Evolutionary conservation across 2,113 vertebrate genomes (phyloP).

Genomic region (Morphnarchus princeps): DNA sequence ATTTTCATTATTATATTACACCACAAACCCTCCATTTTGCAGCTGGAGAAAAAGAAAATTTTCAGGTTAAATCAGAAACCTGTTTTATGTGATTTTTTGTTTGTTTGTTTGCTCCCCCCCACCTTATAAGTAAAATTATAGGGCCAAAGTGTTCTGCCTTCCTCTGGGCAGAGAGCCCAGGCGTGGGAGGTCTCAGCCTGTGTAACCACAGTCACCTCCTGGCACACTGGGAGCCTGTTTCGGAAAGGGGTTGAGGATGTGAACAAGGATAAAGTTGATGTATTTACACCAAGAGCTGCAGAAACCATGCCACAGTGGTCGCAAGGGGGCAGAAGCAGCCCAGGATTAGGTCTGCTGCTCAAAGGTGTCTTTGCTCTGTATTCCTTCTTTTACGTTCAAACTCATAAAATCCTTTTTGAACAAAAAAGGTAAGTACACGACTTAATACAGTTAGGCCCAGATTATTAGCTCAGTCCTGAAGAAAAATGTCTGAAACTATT

Average conservation of each 20-base stretch:
- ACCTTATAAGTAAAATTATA: neutral
- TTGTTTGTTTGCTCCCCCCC: fast-evolving
- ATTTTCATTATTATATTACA: neutral
- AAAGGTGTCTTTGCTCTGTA: fast-evolving
- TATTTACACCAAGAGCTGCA: neutral
- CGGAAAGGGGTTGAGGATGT: neutral
- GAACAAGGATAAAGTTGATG: neutral
- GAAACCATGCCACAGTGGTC: neutral
- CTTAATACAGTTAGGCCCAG: neutral
- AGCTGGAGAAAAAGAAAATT: neutral
- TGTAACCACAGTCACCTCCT: neutral
- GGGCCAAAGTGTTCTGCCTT: neutral
- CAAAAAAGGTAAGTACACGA: neutral
- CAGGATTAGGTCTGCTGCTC: neutral
- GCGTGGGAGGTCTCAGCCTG: neutral
- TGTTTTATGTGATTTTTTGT: neutral
- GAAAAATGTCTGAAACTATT: neutral
- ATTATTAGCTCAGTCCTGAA: neutral
- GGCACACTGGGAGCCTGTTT: neutral
- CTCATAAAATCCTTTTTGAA: neutral
- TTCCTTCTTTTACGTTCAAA: neutral
- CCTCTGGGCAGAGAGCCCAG: neutral
- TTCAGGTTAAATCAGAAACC: neutral
- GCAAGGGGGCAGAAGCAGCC: conserved; percentile 50
- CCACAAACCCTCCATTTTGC: neutral